These are phyloP conservation scores for Podarcis cretensis DNA, from an alignment of 2,113 vertebrate species.

Conservation along the genomic window DNA sequence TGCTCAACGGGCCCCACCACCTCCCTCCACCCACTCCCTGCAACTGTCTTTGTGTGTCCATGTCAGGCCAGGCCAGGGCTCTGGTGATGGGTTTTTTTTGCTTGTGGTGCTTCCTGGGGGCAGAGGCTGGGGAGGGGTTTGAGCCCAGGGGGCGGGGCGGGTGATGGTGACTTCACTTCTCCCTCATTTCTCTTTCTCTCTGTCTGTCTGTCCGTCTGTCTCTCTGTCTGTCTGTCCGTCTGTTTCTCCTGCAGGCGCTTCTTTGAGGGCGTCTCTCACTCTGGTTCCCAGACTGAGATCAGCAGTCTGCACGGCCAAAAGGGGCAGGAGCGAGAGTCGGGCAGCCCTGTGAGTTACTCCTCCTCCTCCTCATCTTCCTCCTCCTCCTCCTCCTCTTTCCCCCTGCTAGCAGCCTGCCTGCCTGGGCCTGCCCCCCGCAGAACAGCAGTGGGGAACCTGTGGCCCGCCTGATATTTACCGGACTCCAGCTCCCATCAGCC, in stretches of 20 bases:
- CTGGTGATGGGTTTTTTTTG: not conserved
- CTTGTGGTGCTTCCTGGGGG: constrained; percentile 33
- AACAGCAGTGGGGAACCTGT: not conserved
- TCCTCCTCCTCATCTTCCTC: constrained; percentile 28
- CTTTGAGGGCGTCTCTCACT: constrained; percentile 96
- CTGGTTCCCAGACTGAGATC: constrained; percentile 97
- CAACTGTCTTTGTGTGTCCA: not conserved
- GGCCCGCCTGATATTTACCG: not conserved
- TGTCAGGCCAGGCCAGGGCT: not conserved
- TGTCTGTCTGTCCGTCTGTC: constrained; percentile 67
- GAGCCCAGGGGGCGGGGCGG: constrained; percentile 27
- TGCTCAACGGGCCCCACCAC: not conserved
- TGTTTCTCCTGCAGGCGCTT: constrained; percentile 89
- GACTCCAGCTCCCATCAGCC: not conserved
- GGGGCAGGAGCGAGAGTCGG: constrained; percentile 89
- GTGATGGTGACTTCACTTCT: constrained; percentile 60
- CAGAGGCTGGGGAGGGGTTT: not conserved
- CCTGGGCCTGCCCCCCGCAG: constrained; percentile 2
- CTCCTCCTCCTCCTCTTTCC: not conserved
- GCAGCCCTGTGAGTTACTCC: constrained; percentile 88
- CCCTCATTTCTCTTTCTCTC: constrained; percentile 70
- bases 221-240: constrained; percentile 68
- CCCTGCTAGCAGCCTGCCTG: constrained; percentile 15
- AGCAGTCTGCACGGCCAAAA: constrained; percentile 93
- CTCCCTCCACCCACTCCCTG: not conserved